These are phyloP conservation scores for Danionella dracula DNA, from an alignment of 2,797 vertebrate genomes.

Conservation along the genomic window DNA sequence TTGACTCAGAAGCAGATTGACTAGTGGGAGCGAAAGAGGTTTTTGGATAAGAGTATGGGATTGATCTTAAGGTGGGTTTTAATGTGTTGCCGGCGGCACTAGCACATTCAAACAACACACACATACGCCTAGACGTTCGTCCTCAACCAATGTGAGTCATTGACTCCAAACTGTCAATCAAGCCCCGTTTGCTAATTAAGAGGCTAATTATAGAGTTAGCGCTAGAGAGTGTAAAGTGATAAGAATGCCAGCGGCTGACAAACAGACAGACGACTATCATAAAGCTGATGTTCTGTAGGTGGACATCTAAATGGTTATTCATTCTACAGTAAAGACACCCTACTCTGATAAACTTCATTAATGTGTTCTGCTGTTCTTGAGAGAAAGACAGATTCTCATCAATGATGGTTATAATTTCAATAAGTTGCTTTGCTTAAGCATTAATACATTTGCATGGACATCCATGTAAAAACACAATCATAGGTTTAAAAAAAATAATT, in stretches of 20 bases:
- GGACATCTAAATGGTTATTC: slow-evolving; percentile 42
- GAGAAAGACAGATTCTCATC: background rate
- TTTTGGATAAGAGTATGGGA: slow-evolving; percentile 21
- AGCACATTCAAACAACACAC: slow-evolving; percentile 30
- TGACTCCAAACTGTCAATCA: slow-evolving; percentile 60
- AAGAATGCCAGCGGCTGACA: slow-evolving; percentile 50
- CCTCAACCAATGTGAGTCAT: slow-evolving; percentile 43
- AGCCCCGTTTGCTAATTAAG: slow-evolving; percentile 53
- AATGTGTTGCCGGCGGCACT: slow-evolving; percentile 35
- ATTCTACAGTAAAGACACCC: slow-evolving; percentile 35
- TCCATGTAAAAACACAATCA: too few species aligned
- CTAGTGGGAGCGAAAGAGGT: slow-evolving; percentile 34
- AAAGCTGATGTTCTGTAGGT: slow-evolving; percentile 38
- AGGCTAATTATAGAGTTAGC: slow-evolving; percentile 54
- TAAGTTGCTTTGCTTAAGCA: too few species aligned
- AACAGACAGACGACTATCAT: slow-evolving; percentile 50
- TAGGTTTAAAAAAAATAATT: too few species aligned
- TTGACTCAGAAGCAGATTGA: slow-evolving; percentile 24
- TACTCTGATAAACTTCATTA: background rate
- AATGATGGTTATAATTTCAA: background rate
- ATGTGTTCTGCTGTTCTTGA: background rate
- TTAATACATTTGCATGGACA: too few species aligned
- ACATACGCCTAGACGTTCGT: slow-evolving; percentile 21
- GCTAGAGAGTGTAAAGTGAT: slow-evolving; percentile 41
- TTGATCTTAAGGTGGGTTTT: slow-evolving; percentile 33